phyloP scores from a whole-genome alignment of 2,888 invertebrate genomes.

The Pammene aurita region DNA sequence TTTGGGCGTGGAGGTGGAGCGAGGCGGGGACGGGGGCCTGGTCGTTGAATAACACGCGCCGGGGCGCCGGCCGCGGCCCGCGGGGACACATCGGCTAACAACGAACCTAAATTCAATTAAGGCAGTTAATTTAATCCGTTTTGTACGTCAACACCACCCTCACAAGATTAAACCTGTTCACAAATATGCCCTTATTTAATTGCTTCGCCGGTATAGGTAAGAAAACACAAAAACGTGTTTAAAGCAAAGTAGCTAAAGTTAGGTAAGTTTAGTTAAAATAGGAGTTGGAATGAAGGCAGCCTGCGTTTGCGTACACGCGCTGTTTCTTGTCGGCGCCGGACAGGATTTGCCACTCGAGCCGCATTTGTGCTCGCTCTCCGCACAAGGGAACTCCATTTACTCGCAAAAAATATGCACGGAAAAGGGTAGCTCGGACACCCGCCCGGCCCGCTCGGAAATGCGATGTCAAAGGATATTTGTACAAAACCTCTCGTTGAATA shows the following conservation, averaged over 20 bases:
- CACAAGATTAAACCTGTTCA: slow-evolving; percentile 51
- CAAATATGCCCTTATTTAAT: slow-evolving; percentile 42
- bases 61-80: slow-evolving; percentile 50
- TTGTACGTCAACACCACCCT: slow-evolving; percentile 72
- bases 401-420: slow-evolving; percentile 68
- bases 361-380: slow-evolving; percentile 62
- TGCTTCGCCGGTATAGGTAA: slow-evolving; percentile 27
- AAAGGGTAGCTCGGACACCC: slow-evolving; percentile 55
- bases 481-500: slow-evolving; percentile 33
- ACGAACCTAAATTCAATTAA: slow-evolving; percentile 83
- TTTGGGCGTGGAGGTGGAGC: slow-evolving; percentile 21
- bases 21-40: slow-evolving; percentile 25
- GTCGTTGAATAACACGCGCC: slow-evolving; percentile 38
- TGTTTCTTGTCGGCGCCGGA: slow-evolving; percentile 61
- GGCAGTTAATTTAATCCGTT: slow-evolving; percentile 82
- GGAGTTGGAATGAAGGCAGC: slow-evolving; percentile 13
- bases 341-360: slow-evolving; percentile 71
- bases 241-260: neutral
- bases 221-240: slow-evolving; percentile 9
- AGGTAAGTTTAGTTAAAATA: slow-evolving; percentile 16
- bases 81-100: slow-evolving; percentile 76
- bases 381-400: slow-evolving; percentile 77
- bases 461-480: slow-evolving; percentile 39
- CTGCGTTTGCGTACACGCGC: slow-evolving; percentile 52
- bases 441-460: slow-evolving; percentile 39